Evolutionary conservation across 2,888 invertebrate genomes (phyloP).

Genomic region (Agonopterix arenella): DNA sequence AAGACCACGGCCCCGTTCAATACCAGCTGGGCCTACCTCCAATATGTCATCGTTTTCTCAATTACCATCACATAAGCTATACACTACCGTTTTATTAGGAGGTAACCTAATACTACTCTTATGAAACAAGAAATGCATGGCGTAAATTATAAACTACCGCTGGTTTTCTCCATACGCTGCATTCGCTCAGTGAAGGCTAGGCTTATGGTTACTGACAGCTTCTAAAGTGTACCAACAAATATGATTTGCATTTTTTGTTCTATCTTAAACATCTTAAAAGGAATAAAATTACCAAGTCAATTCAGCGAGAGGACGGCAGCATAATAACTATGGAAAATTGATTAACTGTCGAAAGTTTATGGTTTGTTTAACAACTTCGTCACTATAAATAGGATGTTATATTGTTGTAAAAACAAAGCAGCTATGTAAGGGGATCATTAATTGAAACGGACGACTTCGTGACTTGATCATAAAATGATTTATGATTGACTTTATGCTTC

Average conservation of each 20-base stretch:
- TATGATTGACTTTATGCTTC: conserved; percentile 2
- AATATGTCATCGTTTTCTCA: conserved; percentile 24
- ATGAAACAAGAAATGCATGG: conserved; percentile 37
- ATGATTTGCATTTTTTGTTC: conserved; percentile 27
- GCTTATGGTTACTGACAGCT: conserved; percentile 50
- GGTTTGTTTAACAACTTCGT: conserved; percentile 2
- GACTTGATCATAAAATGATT: conserved; percentile 3
- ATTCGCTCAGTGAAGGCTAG: conserved; percentile 28
- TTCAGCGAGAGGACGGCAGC: neutral
- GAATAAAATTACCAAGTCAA: conserved; percentile 15
- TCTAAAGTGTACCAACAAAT: conserved; percentile 29
- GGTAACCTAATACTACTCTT: conserved; percentile 1
- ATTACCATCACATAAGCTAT: conserved; percentile 12
- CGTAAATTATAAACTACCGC: conserved; percentile 13
- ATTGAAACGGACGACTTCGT: neutral
- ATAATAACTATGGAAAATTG: neutral
- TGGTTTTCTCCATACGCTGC: conserved; percentile 13
- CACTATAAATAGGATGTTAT: neutral
- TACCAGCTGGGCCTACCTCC: conserved; percentile 48
- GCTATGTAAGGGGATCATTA: neutral
- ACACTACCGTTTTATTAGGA: conserved; percentile 39
- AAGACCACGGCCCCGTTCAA: conserved; percentile 66
- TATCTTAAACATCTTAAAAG: conserved; percentile 30
- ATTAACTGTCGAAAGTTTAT: conserved; percentile 3
- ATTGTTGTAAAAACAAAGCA: neutral